Evolutionary conservation across 2,113 vertebrate genomes (phyloP).

Genomic region (Nycticebus coucang): DNA sequence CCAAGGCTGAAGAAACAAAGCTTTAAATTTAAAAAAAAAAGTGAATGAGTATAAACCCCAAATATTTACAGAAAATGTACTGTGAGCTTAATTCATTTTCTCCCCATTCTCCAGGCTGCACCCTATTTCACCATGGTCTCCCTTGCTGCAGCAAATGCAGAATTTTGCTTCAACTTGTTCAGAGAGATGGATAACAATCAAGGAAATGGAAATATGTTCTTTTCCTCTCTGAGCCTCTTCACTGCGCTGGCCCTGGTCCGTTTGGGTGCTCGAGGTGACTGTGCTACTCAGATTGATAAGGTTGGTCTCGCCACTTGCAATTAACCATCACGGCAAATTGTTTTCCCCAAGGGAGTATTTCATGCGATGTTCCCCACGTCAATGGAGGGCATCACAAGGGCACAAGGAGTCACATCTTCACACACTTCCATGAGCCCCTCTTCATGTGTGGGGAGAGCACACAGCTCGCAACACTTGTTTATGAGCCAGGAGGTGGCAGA

Average conservation of each 20-base stretch:
- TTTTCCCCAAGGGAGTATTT: not conserved
- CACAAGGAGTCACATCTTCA: not conserved
- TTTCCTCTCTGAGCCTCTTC: slow-evolving; percentile 91
- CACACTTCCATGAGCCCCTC: rapidly evolving
- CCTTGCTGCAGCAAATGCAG: slow-evolving; percentile 86
- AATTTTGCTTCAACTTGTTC: slow-evolving; percentile 89
- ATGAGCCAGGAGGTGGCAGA: not conserved
- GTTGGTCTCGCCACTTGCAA: slow-evolving; percentile 77
- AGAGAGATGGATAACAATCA: slow-evolving; percentile 83
- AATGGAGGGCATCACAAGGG: not conserved
- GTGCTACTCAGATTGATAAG: slow-evolving; percentile 90
- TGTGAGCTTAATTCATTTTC: not conserved
- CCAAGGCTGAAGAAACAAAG: slow-evolving; percentile 2
- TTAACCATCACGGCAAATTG: too few species aligned
- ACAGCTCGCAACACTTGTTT: not conserved
- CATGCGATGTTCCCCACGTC: not conserved
- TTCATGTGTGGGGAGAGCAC: not conserved
- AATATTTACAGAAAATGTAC: not conserved
- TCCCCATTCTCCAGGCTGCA: slow-evolving; percentile 49
- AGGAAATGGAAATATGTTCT: slow-evolving; percentile 87
- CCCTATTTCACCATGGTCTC: slow-evolving; percentile 78
- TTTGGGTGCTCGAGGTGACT: slow-evolving; percentile 89
- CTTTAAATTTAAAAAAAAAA: not conserved
- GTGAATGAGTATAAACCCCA: not conserved
- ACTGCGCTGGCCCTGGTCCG: slow-evolving; percentile 90